These are phyloP conservation scores for Acanthoscelides obtectus DNA, from an alignment of 2,888 invertebrate species.

Conservation along the genomic window DNA sequence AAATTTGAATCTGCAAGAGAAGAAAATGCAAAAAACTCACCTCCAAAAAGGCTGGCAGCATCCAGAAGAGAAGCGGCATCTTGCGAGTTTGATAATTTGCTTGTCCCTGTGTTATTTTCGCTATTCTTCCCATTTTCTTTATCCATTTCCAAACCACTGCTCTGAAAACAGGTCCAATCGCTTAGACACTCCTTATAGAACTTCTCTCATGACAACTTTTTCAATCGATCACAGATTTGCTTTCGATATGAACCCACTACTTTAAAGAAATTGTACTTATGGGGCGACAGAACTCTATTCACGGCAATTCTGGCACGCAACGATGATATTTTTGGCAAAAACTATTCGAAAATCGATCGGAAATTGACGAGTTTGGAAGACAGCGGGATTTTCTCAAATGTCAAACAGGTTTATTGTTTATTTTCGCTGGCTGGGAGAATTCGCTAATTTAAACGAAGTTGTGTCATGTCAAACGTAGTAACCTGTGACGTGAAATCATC, in stretches of 20 bases:
- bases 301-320: neutral
- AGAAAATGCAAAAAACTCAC: constrained; percentile 30
- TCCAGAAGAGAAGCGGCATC: constrained; percentile 71
- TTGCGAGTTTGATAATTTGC: constrained; percentile 45
- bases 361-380: constrained; percentile 2
- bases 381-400: constrained; percentile 5
- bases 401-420: constrained; percentile 13
- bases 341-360: neutral
- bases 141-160: constrained; percentile 58
- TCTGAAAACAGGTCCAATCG: constrained; percentile 22
- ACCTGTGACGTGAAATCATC: neutral
- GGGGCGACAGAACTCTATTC: neutral
- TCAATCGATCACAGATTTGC: neutral
- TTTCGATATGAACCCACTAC: neutral
- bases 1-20: too few species aligned
- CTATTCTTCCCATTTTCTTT: constrained; percentile 72
- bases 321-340: neutral
- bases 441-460: constrained; percentile 4
- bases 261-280: neutral
- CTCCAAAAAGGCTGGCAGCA: constrained; percentile 58
- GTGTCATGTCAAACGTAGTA: neutral
- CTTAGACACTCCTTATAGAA: neutral
- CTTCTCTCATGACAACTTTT: neutral
- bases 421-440: constrained; percentile 6
- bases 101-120: constrained; percentile 55